These are phyloP conservation scores for Philereme vetulata DNA, from an alignment of 2,888 invertebrate genomes.

Conservation along the genomic window DNA sequence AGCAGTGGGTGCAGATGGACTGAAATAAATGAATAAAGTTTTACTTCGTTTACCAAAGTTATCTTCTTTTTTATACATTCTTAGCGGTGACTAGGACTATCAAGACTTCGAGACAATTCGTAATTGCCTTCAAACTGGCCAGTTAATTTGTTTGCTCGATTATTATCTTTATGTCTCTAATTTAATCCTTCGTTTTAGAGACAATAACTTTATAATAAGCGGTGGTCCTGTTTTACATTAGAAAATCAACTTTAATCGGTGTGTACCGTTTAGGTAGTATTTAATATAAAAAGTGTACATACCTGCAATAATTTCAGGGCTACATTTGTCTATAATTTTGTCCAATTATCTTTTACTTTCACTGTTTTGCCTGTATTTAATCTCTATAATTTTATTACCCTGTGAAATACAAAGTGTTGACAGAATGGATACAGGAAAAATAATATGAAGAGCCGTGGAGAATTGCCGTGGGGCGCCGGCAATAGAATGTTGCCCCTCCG, in stretches of 20 bases:
- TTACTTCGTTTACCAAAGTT: no score
- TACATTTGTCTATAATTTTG: constrained; percentile 54
- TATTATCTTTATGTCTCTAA: not conserved
- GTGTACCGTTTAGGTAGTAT: constrained; percentile 32
- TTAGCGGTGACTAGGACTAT: no score
- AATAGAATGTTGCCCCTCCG: no score
- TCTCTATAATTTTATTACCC: no score
- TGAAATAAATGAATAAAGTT: no score
- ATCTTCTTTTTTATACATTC: no score
- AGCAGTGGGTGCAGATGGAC: no score
- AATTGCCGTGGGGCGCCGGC: no score
- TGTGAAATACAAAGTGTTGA: no score
- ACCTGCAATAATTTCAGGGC: constrained; percentile 44
- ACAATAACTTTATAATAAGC: not conserved
- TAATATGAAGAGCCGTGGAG: no score
- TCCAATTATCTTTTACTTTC: constrained; percentile 58
- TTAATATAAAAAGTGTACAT: constrained; percentile 51
- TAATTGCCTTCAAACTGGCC: not conserved
- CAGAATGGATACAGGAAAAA: no score
- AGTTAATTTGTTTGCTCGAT: not conserved
- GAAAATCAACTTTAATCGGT: constrained; percentile 17
- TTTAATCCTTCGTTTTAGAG: not conserved
- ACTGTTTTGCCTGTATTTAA: constrained; percentile 45
- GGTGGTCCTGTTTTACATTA: constrained; percentile 1
- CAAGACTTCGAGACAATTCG: no score